phyloP scores from a whole-genome alignment of 2,888 invertebrate genomes.

The Agrochola lota region DNA sequence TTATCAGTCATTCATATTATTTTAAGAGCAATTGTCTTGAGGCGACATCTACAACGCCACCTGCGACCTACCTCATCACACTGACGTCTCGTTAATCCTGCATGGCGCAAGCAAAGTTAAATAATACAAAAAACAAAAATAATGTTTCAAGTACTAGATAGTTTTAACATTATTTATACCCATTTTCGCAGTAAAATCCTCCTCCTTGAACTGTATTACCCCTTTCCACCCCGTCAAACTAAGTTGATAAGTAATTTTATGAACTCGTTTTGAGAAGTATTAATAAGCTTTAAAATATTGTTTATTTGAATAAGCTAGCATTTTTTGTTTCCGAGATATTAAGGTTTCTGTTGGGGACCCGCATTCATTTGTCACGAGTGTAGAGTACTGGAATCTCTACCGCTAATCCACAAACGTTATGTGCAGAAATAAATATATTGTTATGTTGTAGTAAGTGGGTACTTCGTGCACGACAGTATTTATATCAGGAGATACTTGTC shows the following conservation, averaged over 20 bases:
- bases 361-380: not conserved
- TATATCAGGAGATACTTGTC: slow-evolving; percentile 65
- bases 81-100: not conserved
- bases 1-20: not conserved
- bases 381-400: slow-evolving; percentile 10
- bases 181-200: not conserved
- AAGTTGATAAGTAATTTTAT: not conserved
- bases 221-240: not conserved
- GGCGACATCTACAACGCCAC: not conserved
- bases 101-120: not conserved
- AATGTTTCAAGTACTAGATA: not conserved
- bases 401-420: slow-evolving; percentile 1
- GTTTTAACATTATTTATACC: not conserved
- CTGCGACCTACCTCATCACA: not conserved
- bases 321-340: not conserved
- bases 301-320: not conserved
- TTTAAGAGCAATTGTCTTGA: not conserved
- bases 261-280: not conserved
- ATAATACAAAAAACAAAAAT: not conserved
- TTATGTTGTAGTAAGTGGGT: slow-evolving; percentile 16
- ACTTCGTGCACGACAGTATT: slow-evolving; percentile 37
- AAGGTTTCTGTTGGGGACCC: not conserved
- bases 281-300: not conserved
- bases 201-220: not conserved
- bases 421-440: slow-evolving; percentile 22